Conservation (phyloP, 2,113 vertebrate genomes). For the Daboia siamensis region DNA sequence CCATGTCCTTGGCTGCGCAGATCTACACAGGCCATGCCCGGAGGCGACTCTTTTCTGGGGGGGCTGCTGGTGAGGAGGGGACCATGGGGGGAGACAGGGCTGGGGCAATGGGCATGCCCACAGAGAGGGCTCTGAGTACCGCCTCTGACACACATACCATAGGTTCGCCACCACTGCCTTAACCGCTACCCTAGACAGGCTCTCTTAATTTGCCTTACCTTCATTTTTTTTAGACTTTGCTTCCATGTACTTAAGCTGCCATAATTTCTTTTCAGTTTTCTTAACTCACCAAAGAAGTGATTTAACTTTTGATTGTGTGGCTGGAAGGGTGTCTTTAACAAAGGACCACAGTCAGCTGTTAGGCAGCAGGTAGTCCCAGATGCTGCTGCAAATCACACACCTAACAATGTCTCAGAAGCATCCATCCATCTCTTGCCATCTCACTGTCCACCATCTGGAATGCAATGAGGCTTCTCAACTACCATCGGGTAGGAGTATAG, state of each 20-base stretch:
- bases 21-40: too few relatives aligned
- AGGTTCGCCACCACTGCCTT: not conserved
- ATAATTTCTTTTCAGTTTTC: conserved; percentile 63
- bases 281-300: conserved; percentile 64
- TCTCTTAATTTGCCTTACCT: conserved; percentile 56
- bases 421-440: not conserved
- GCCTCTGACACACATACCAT: too few relatives aligned
- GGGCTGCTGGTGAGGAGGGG: too few relatives aligned
- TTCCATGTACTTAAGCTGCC: conserved; percentile 62
- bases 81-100: too few relatives aligned
- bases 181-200: not conserved
- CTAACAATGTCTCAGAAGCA: not conserved
- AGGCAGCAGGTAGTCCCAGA: not conserved
- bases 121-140: too few relatives aligned
- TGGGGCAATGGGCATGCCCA: too few relatives aligned
- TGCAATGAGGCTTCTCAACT: not conserved
- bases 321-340: conserved; percentile 34
- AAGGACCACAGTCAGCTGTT: not conserved
- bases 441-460: not conserved
- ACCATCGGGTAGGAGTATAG: too few relatives aligned
- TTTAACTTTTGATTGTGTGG: conserved; percentile 67
- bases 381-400: not conserved
- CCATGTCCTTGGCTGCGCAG: too few relatives aligned
- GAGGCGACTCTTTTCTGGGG: too few relatives aligned
- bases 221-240: conserved; percentile 63